phyloP scores from a whole-genome alignment of 2,113 vertebrate species.

The Chelonoidis abingdonii region DNA sequence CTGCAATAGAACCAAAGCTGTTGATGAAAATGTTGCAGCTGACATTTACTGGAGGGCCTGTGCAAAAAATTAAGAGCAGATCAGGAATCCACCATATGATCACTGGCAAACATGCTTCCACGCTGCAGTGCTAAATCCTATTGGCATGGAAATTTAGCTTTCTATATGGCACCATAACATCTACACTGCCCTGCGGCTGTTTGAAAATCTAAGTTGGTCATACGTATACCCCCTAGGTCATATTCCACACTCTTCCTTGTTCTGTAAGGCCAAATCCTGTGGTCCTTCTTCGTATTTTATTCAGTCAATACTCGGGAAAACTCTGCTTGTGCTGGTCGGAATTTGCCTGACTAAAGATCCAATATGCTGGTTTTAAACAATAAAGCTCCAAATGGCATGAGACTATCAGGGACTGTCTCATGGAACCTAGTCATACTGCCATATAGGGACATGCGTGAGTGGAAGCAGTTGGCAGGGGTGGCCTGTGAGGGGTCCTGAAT shows the following conservation, averaged over 20 bases:
- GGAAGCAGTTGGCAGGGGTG: no score
- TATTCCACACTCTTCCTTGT: neutral
- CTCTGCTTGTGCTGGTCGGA: neutral
- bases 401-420: no score
- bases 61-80: conserved; percentile 71
- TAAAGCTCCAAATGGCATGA: neutral
- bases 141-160: neutral
- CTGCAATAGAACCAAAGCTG: conserved; percentile 99
- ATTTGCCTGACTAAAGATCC: neutral
- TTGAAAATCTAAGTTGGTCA: neutral
- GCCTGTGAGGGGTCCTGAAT: neutral
- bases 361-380: neutral
- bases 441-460: no score
- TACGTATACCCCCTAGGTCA: neutral
- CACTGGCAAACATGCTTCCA: neutral
- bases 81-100: neutral
- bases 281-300: neutral
- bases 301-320: neutral
- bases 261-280: neutral
- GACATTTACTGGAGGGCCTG: conserved; percentile 97
- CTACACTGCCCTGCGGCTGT: neutral
- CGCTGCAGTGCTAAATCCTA: neutral
- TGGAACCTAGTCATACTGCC: no score
- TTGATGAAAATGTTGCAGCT: conserved; percentile 99
- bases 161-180: neutral